Percentiles rank a stretch among this genome's conserved stretches.
Evolutionary conservation across 2,797 vertebrate genomes (phyloP).

Genomic region (Erethizon dorsatum): DNA sequence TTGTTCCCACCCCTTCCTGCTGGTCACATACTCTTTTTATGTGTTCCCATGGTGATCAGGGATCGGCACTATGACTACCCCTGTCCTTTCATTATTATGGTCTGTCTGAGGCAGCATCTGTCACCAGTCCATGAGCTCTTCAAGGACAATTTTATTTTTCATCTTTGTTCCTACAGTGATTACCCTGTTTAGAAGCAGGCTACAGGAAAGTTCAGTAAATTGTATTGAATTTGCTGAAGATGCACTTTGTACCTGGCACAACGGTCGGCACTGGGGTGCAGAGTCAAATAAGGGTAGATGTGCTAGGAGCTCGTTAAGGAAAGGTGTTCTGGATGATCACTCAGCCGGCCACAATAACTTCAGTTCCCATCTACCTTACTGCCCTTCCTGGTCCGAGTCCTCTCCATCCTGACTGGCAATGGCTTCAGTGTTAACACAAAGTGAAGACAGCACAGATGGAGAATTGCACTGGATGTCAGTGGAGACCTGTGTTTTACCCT

Average conservation of each 20-base stretch:
- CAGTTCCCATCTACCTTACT: background rate
- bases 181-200: background rate
- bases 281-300: background rate
- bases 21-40: background rate
- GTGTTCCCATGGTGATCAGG: background rate
- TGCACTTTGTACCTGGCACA: too few species aligned
- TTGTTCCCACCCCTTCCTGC: background rate
- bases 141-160: background rate
- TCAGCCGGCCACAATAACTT: background rate
- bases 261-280: background rate
- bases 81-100: background rate
- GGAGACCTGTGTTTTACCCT: background rate
- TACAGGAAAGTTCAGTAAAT: background rate
- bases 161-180: background rate
- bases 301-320: background rate
- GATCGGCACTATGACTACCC: background rate
- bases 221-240: background rate
- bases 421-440: background rate
- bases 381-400: background rate
- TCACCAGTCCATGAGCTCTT: background rate
- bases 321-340: background rate
- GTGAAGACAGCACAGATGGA: background rate
- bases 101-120: background rate
- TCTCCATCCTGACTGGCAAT: background rate
- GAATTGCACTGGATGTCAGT: background rate